Conservation (phyloP, 2,888 invertebrate species). For the Drosophila neutralis region DNA sequence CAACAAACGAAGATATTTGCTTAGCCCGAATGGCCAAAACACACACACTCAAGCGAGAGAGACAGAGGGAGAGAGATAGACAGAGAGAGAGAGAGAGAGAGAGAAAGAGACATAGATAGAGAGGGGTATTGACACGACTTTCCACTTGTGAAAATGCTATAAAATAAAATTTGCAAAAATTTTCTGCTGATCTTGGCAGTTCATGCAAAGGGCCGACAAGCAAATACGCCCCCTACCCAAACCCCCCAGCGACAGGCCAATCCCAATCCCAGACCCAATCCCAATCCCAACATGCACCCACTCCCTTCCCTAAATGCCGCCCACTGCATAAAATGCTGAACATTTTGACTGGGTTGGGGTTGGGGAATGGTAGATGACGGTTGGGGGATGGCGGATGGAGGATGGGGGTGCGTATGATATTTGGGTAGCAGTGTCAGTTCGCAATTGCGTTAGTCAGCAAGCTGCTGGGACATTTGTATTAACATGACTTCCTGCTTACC, state of each 20-base stretch:
- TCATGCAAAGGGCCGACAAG: conserved; percentile 67
- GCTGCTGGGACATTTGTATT: conserved; percentile 74
- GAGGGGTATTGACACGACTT: conserved; percentile 67
- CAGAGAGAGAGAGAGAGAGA: neutral
- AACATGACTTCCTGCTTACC: conserved; percentile 73
- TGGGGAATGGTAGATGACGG: neutral
- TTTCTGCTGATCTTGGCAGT: conserved; percentile 82
- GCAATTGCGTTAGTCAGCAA: conserved; percentile 79
- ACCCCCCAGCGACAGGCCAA: neutral
- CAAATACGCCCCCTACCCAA: conserved; percentile 54
- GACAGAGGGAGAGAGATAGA: neutral
- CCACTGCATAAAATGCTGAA: conserved; percentile 64
- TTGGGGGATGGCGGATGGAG: neutral
- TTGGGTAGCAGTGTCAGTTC: conserved; percentile 61
- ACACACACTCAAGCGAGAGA: conserved; percentile 26
- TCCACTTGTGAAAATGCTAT: conserved; percentile 80
- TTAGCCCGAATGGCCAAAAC: conserved; percentile 66
- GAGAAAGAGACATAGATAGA: conserved; percentile 1
- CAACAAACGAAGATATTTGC: conserved; percentile 80
- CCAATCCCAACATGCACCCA: conserved; percentile 5
- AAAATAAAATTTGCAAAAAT: conserved; percentile 81
- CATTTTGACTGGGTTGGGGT: neutral
- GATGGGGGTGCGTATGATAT: neutral
- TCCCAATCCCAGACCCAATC: conserved; percentile 12
- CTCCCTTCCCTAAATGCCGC: conserved; percentile 40